Conservation (phyloP, 2,797 vertebrate species). For the Astyanax mexicanus region DNA sequence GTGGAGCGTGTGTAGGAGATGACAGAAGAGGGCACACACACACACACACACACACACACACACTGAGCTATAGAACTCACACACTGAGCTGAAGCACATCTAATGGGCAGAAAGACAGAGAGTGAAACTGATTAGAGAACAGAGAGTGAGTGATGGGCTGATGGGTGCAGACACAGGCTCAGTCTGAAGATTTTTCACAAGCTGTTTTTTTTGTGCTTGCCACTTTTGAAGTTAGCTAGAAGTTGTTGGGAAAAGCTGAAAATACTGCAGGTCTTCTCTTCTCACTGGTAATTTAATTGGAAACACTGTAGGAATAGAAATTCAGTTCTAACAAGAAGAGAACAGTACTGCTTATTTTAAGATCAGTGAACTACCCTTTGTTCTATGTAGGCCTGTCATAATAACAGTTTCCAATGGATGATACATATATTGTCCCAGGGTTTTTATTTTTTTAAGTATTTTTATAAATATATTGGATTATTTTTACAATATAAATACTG, state of each 20-base stretch:
- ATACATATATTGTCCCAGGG: too few species aligned
- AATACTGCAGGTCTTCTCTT: too few species aligned
- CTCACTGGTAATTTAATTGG: too few species aligned
- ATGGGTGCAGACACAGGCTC: not conserved
- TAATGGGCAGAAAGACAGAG: not conserved
- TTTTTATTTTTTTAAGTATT: too few species aligned
- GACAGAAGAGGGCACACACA: not conserved
- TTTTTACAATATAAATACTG: too few species aligned
- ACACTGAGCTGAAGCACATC: not conserved
- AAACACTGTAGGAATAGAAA: too few species aligned
- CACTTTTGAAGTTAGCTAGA: not conserved
- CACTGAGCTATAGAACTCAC: constrained; percentile 14
- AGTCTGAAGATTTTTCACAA: not conserved
- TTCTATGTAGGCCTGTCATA: too few species aligned
- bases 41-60: constrained; percentile 49
- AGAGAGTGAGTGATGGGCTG: constrained; percentile 8
- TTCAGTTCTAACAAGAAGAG: too few species aligned
- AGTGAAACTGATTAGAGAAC: not conserved
- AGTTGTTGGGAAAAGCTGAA: not conserved
- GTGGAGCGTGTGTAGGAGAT: not conserved
- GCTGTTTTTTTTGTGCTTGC: not conserved
- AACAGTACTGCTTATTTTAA: too few species aligned
- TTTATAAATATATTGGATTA: too few species aligned
- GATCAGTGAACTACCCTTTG: too few species aligned
- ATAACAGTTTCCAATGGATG: too few species aligned